These are phyloP conservation scores for Ceratina australensis DNA, from an alignment of 1,140 invertebrate species.

Conservation along the genomic window DNA sequence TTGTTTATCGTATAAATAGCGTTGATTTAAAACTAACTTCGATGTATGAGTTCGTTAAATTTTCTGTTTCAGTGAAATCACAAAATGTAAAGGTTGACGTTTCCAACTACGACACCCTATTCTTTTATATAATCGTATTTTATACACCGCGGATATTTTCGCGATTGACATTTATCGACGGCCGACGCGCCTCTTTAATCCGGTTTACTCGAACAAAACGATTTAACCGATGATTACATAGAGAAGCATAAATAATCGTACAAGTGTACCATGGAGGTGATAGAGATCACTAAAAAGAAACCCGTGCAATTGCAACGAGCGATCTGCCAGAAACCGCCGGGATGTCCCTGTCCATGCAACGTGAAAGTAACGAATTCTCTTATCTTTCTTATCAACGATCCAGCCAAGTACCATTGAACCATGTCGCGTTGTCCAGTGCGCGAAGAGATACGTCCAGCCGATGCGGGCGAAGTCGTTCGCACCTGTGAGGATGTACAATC, in stretches of 20 bases:
- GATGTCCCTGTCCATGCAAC: conserved; percentile 53
- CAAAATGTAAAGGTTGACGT: conserved; percentile 26
- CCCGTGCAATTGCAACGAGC: conserved; percentile 6
- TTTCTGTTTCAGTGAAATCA: conserved; percentile 16
- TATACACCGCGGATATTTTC: conserved; percentile 13
- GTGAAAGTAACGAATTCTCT: conserved; percentile 55
- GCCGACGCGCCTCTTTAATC: neutral
- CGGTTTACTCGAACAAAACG: neutral
- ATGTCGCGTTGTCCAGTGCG: conserved; percentile 46
- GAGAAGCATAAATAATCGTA: neutral
- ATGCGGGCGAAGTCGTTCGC: conserved; percentile 79
- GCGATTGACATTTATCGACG: neutral
- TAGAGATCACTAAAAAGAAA: conserved; percentile 49
- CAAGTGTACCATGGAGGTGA: conserved; percentile 54
- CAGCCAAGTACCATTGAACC: neutral
- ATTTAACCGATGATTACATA: too few species aligned
- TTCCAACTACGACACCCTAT: neutral
- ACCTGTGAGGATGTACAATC: conserved; percentile 77
- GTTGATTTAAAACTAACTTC: conserved; percentile 8
- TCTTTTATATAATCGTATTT: conserved; percentile 43
- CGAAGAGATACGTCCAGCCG: conserved; percentile 81
- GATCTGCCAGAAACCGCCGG: neutral
- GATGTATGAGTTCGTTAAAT: conserved; percentile 5
- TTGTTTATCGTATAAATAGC: conserved; percentile 17
- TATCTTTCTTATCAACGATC: conserved; percentile 2